Conservation (phyloP, 2,797 vertebrate species). For the Betta splendens region DNA sequence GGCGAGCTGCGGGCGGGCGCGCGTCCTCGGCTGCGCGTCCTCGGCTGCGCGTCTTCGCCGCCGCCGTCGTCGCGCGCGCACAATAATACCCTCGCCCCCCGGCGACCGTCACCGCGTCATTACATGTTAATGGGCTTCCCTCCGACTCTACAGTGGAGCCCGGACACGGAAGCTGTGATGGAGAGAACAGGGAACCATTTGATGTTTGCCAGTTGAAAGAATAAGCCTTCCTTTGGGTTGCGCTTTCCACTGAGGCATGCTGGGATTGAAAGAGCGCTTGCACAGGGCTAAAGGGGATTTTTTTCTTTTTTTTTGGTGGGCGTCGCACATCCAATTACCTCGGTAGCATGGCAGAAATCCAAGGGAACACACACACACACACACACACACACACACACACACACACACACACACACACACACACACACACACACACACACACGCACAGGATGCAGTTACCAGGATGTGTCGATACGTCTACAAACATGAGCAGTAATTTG, state of each 20-base stretch:
- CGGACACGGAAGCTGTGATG: conserved; percentile 60
- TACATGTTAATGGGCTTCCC: conserved; percentile 69
- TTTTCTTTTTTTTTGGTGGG: too few species aligned
- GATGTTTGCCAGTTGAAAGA: conserved; percentile 80
- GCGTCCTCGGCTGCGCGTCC: conserved; percentile 2
- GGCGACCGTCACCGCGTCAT: too few species aligned
- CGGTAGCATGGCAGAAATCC: conserved; percentile 71
- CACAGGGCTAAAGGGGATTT: conserved; percentile 79
- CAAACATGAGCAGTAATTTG: conserved; percentile 73
- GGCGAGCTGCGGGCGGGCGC: conserved; percentile 5
- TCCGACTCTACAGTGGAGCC: conserved; percentile 51
- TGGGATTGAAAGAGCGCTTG: conserved; percentile 78
- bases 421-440: conserved; percentile 31
- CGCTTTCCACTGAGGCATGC: conserved; percentile 75
- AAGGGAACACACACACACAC: conserved; percentile 46
- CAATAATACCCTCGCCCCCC: too few species aligned
- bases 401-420: conserved; percentile 33
- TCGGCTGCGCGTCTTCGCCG: conserved; percentile 18
- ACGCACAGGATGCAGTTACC: conserved; percentile 54
- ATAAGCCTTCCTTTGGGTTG: conserved; percentile 79
- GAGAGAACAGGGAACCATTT: conserved; percentile 76
- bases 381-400: conserved; percentile 12
- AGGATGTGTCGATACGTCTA: conserved; percentile 63
- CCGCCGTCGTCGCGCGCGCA: conserved; percentile 31
- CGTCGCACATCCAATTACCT: conserved; percentile 81